A percentile compares a stretch with the other conserved stretches of the same genome.
Conservation (phyloP, 2,113 vertebrate species). For the Dolichotis patagonum region DNA sequence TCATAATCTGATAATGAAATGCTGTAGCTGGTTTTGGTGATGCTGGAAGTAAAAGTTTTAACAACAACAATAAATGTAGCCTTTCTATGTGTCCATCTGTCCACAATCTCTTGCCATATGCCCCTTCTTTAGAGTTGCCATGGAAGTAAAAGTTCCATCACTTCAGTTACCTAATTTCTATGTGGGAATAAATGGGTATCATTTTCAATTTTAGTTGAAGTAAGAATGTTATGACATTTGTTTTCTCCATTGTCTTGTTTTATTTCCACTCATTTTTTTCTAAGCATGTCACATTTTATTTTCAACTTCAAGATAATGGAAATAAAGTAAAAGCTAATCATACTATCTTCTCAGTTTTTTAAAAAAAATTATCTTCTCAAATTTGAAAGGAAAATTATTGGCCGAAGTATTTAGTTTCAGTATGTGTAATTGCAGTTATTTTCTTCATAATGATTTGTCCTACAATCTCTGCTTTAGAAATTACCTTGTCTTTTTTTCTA, state of each 20-base stretch:
- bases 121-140: conserved; percentile 50
- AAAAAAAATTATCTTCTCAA: not conserved
- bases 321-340: not conserved
- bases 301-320: not conserved
- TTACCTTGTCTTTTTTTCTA: not conserved
- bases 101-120: conserved; percentile 27
- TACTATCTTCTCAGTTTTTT: not conserved
- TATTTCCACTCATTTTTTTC: not conserved
- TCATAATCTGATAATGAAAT: conserved; percentile 56
- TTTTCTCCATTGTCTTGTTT: not conserved
- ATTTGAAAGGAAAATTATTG: conserved; percentile 24
- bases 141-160: conserved; percentile 39
- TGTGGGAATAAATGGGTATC: not conserved
- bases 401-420: conserved; percentile 32
- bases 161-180: conserved; percentile 35
- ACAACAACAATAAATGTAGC: conserved; percentile 55
- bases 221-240: not conserved
- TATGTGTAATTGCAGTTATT: not conserved
- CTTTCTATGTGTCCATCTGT: conserved; percentile 39
- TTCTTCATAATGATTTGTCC: conserved; percentile 13
- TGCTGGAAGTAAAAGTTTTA: conserved; percentile 30
- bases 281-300: not conserved
- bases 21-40: not conserved
- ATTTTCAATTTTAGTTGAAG: conserved; percentile 40
- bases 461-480: conserved; percentile 10